Percentiles rank a stretch among this genome's conserved stretches.
Evolutionary conservation across 2,797 vertebrate genomes (phyloP).

Genomic region (Silurus aristotelis): DNA sequence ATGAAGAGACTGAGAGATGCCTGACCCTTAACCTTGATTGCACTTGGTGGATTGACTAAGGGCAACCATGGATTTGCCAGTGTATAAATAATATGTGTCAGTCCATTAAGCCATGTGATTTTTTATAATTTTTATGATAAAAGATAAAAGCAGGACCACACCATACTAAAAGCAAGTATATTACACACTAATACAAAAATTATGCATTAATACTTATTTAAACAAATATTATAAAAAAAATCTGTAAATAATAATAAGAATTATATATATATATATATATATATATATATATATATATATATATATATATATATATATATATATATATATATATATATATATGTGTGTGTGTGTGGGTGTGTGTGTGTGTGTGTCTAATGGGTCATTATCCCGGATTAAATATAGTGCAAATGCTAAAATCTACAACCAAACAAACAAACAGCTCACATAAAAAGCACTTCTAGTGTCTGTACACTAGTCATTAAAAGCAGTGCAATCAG

Average conservation of each 20-base stretch:
- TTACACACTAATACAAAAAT: background rate
- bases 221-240: no score
- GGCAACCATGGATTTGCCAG: background rate
- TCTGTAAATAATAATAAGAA: no score
- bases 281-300: no score
- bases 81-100: background rate
- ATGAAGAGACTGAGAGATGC: background rate
- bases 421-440: background rate
- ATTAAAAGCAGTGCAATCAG: background rate
- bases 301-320: no score
- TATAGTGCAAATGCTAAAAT: background rate
- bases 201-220: background rate
- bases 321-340: no score
- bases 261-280: no score
- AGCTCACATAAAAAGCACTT: background rate
- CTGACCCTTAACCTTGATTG: background rate
- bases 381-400: background rate
- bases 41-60: background rate
- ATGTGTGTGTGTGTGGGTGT: rapidly evolving
- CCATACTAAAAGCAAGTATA: background rate
- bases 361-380: no score
- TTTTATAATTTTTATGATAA: background rate
- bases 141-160: background rate
- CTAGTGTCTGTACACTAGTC: background rate
- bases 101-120: background rate